These are phyloP conservation scores for Megalurothrips usitatus DNA, from an alignment of 2,888 invertebrate genomes.

Conservation along the genomic window DNA sequence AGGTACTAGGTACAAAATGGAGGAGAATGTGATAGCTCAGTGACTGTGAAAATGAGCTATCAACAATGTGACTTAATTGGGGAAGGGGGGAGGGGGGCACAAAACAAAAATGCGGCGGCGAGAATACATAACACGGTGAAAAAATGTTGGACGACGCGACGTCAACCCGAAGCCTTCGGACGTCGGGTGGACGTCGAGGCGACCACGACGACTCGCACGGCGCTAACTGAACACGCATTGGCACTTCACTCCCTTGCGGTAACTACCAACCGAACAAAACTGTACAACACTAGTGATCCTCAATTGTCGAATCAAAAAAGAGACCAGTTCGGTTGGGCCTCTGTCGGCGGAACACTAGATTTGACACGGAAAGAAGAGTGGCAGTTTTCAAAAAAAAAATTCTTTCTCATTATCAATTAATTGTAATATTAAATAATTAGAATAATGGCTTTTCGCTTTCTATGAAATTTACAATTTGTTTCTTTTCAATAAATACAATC, in stretches of 20 bases:
- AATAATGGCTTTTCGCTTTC: constrained; percentile 20
- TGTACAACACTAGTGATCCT: constrained; percentile 15
- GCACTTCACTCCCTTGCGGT: constrained; percentile 22
- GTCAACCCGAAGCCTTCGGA: background rate
- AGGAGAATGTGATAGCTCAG: constrained; percentile 5
- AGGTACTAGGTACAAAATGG: constrained; percentile 20
- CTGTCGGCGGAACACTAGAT: background rate
- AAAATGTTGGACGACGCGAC: background rate
- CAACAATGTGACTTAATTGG: background rate
- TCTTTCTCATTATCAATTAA: constrained; percentile 22
- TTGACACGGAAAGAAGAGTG: constrained; percentile 24
- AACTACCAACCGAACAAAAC: constrained; percentile 22
- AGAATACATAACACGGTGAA: background rate
- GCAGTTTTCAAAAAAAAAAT: background rate
- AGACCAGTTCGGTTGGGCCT: background rate
- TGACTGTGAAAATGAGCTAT: constrained; percentile 8
- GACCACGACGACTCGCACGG: background rate
- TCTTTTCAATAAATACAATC: constrained; percentile 8
- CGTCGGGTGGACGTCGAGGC: background rate
- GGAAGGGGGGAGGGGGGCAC: background rate
- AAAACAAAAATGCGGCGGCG: background rate
- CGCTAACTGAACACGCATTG: constrained; percentile 24
- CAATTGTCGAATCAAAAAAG: background rate
- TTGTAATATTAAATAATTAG: constrained; percentile 10
- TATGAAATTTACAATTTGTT: constrained; percentile 27